Evolutionary conservation across 2,113 vertebrate species (phyloP).

Genomic region (Odobenus rosmarus): DNA sequence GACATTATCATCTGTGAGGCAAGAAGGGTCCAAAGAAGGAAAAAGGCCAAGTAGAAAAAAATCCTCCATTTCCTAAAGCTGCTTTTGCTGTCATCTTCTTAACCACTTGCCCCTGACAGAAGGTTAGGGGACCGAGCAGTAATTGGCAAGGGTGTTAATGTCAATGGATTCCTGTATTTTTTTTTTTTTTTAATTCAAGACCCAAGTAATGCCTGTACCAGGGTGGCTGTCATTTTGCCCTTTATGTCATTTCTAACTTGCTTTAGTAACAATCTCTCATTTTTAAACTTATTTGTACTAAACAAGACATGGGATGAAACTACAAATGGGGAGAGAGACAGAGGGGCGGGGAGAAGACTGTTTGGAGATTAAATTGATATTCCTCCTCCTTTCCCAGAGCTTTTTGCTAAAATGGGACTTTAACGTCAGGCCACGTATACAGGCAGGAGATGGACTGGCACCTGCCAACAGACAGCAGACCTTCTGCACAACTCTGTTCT

Average conservation of each 20-base stretch:
- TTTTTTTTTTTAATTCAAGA: background rate
- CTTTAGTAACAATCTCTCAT: background rate
- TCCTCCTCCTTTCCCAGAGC: background rate
- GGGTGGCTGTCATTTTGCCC: background rate
- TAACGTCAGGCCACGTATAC: no score
- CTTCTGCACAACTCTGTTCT: background rate
- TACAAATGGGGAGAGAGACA: background rate
- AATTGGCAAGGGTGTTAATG: constrained; percentile 51
- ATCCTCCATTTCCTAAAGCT: background rate
- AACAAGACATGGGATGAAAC: background rate
- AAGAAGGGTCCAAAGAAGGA: background rate
- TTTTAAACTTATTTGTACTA: constrained; percentile 34
- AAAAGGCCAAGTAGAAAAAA: constrained; percentile 31
- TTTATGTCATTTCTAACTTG: constrained; percentile 28
- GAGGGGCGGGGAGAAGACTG: background rate
- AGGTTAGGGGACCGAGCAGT: background rate
- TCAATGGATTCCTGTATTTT: background rate
- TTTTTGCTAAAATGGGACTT: background rate
- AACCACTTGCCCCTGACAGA: background rate
- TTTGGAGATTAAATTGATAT: background rate
- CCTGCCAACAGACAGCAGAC: background rate
- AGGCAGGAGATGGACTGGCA: background rate
- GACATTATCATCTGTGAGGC: constrained; percentile 39
- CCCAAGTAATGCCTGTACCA: background rate
- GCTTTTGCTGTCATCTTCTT: constrained; percentile 3